A percentile compares a stretch with the other conserved stretches of the same genome.
Evolutionary conservation across 2,888 invertebrate genomes (phyloP).

Genomic region (Tipula lateralis): DNA sequence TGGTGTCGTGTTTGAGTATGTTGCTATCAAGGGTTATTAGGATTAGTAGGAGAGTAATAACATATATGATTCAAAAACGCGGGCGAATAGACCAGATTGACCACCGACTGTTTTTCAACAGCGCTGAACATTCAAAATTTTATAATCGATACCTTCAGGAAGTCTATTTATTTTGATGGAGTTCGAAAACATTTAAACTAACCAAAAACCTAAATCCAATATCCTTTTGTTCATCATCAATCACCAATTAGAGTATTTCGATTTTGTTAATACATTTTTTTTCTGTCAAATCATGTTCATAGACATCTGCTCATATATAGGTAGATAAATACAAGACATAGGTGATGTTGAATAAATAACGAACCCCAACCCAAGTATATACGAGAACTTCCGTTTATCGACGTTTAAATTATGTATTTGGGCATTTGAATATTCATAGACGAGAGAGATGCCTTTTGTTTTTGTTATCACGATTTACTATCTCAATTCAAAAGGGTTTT

Average conservation of each 20-base stretch:
- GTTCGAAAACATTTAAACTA: background rate
- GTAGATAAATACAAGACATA: too few species aligned
- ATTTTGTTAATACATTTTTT: background rate
- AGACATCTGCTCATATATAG: background rate
- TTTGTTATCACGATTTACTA: background rate
- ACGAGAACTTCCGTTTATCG: background rate
- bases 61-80: too few species aligned
- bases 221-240: background rate
- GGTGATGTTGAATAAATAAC: background rate
- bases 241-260: background rate
- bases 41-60: too few species aligned
- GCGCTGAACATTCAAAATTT: too few species aligned
- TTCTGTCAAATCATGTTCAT: background rate
- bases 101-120: too few species aligned
- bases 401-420: background rate
- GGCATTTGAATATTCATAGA: conserved; percentile 16
- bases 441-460: background rate
- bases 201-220: background rate
- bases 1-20: too few species aligned
- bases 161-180: background rate
- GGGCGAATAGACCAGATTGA: too few species aligned
- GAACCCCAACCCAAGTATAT: background rate
- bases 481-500: too few species aligned
- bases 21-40: too few species aligned
- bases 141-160: background rate